phyloP scores from a whole-genome alignment of 1,140 invertebrate species.

The Drosophila triauraria region DNA sequence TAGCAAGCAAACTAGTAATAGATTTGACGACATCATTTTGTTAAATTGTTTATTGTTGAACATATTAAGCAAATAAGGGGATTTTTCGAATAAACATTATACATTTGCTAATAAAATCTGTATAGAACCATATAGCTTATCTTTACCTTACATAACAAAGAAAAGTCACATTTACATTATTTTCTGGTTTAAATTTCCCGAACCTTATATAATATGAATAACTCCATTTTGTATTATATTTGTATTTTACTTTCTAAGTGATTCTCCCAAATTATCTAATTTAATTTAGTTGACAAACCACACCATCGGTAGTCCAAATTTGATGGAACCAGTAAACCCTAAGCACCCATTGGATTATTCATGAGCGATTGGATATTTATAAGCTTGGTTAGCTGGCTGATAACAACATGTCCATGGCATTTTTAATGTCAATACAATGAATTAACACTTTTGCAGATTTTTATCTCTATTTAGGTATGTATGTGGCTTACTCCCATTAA shows the following conservation, averaged over 20 bases:
- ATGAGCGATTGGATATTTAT: conserved; percentile 12
- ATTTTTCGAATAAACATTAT: too few species aligned
- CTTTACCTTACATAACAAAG: too few species aligned
- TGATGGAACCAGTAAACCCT: conserved; percentile 5
- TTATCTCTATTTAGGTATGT: conserved; percentile 1
- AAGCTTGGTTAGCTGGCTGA: conserved; percentile 7
- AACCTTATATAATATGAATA: too few species aligned
- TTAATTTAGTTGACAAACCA: background rate
- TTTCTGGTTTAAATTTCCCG: too few species aligned
- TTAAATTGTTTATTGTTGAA: background rate
- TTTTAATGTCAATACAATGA: conserved; percentile 36
- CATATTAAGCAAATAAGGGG: background rate
- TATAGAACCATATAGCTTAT: too few species aligned
- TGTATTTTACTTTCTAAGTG: too few species aligned
- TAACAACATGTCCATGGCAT: conserved; percentile 13
- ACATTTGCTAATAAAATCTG: too few species aligned
- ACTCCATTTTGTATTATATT: too few species aligned
- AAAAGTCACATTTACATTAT: too few species aligned
- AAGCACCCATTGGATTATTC: conserved; percentile 21
- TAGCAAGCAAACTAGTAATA: background rate
- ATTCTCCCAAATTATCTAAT: background rate
- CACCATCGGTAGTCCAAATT: background rate
- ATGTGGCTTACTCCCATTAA: background rate
- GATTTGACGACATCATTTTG: background rate
- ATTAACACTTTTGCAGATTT: conserved; percentile 3